Evolutionary conservation across 1,140 invertebrate species (phyloP).

Genomic region (Cotesia vestalis): DNA sequence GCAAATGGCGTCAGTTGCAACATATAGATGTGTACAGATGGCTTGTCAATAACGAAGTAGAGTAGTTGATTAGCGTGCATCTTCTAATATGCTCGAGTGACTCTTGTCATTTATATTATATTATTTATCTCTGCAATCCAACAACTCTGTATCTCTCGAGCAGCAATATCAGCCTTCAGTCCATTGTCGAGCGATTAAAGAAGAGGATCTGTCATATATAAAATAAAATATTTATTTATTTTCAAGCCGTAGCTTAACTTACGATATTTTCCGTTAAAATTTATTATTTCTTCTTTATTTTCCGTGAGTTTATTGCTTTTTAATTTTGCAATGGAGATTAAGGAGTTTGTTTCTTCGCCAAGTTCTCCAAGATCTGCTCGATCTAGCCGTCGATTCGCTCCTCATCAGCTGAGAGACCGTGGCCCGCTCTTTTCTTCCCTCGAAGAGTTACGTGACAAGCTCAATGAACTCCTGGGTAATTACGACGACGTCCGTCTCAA

Average conservation of each 20-base stretch:
- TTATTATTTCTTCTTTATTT: neutral
- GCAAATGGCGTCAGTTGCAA: no score
- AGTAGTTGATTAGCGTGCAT: slow-evolving; percentile 49
- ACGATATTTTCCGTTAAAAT: neutral
- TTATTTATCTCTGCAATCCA: slow-evolving; percentile 2
- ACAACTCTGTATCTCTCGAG: slow-evolving; percentile 1
- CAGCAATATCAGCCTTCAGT: slow-evolving; percentile 24
- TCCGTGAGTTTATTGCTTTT: neutral
- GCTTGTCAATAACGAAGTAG: slow-evolving; percentile 33
- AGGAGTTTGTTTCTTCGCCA: slow-evolving; percentile 5
- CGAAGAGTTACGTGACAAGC: slow-evolving; percentile 60
- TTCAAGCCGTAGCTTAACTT: neutral
- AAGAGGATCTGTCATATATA: neutral
- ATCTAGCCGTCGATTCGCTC: slow-evolving; percentile 40
- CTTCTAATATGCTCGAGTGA: slow-evolving; percentile 48
- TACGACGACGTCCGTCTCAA: slow-evolving; percentile 8
- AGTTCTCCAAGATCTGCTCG: slow-evolving; percentile 43
- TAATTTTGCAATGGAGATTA: slow-evolving; percentile 1
- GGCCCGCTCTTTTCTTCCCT: slow-evolving; percentile 58
- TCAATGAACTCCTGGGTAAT: slow-evolving; percentile 61
- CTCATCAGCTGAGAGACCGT: slow-evolving; percentile 41
- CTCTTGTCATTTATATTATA: slow-evolving; percentile 1
- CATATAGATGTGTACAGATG: neutral
- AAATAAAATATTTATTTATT: neutral
- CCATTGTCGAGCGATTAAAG: slow-evolving; percentile 32